Evolutionary conservation across 2,888 invertebrate species (phyloP), one percentile per base, ranked within the genome.

Genomic region (Zaprionus obscuricornis): DNA sequence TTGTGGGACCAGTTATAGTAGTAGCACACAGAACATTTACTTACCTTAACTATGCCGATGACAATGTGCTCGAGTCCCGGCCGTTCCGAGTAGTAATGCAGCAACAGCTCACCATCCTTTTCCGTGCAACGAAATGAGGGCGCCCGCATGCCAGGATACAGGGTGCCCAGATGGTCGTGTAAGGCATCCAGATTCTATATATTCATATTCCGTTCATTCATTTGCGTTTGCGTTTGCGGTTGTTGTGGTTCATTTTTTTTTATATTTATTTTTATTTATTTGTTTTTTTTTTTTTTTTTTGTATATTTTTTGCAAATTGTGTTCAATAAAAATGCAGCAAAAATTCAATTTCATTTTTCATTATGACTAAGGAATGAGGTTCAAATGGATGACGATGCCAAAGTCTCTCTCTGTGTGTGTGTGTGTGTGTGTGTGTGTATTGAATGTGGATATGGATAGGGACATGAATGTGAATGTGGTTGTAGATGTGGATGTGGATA

Each of bases 121-220:
- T 97, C 97, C 0, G 97, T 97, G 90, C 98, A 98, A 11, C 98
- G 93, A 91, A 98, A 98, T 0, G 98, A 98, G 0, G 98, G 98
- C 0, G 97, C 97, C 76, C 95, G 92, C 97, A 97, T 97, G 13
- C 97, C 97, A 0, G 98, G 98, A 90, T 98, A 98, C 64, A 97
- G 91, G 2, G 98, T 98, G 54, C 97, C 96, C 86, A 98, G 92
- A 89, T 98, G 98, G 87, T 98, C 98, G 87, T 98, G 98, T 2
- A 99, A 92, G 8, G 98, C 98, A 89, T 99, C 98, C 85, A 99
- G 91, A 90, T 98, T 98, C 96, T 98, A 91, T 34, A 26, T 14
- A 20, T 10, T 26, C 36, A 29, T 14, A 24, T 18, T 10, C 36
- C 11, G 26, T 8, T 11, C 16, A 29, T 17, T 18, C 8, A 7